phyloP scores from a whole-genome alignment of 2,797 vertebrate genomes.

The Dicrostonyx torquatus region DNA sequence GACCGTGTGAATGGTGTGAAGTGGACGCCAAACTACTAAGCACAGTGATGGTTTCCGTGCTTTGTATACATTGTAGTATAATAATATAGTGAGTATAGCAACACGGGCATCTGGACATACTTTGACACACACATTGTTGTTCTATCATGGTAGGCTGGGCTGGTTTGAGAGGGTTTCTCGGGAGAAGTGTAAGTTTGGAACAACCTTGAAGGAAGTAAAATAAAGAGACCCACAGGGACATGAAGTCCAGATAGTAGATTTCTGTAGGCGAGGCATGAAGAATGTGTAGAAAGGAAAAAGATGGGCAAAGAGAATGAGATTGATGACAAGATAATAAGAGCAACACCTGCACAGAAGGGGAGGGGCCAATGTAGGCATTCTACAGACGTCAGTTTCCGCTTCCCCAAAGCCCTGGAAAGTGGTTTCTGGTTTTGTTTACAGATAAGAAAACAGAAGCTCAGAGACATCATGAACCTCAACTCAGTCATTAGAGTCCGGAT shows the following conservation, averaged over 20 bases:
- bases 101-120: not conserved
- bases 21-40: not conserved
- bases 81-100: not conserved
- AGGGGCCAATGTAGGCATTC: not conserved
- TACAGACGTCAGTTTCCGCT: not conserved
- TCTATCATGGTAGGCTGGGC: not conserved
- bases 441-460: not conserved
- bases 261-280: not conserved
- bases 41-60: not conserved
- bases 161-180: not conserved
- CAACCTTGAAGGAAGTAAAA: slow-evolving; percentile 4
- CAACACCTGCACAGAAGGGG: not conserved
- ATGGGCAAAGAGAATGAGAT: not conserved
- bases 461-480: not conserved
- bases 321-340: not conserved
- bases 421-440: not conserved
- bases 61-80: not conserved
- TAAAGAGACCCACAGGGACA: not conserved
- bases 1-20: not conserved
- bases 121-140: not conserved
- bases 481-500: not conserved
- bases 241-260: not conserved
- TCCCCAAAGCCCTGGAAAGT: not conserved
- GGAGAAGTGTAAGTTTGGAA: not conserved
- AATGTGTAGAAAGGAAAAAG: not conserved